A percentile compares a stretch with the other conserved stretches of the same genome.
phyloP scores from a whole-genome alignment of 2,797 vertebrate genomes.

The Ptychobarbus kaznakovi region DNA sequence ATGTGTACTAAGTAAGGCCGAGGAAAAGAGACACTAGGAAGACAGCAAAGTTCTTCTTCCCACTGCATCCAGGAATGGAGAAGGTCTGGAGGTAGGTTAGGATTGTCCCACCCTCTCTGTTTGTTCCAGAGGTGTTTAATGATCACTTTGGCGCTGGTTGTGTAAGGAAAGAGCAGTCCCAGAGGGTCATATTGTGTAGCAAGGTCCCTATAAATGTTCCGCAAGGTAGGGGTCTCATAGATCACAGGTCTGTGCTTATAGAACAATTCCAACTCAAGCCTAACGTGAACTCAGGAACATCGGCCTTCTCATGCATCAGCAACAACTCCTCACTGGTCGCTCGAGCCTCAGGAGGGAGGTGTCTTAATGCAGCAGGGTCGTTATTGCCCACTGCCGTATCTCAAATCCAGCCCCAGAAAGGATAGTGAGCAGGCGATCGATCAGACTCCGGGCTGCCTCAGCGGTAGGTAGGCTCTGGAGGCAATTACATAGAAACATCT shows the following conservation, averaged over 20 bases:
- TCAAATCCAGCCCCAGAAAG: neutral
- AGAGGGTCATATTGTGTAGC: conserved; percentile 7
- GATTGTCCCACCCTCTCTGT: neutral
- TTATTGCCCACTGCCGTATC: neutral
- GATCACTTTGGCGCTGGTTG: neutral
- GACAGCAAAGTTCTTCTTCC: neutral
- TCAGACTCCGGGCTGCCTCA: neutral
- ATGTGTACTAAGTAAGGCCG: neutral
- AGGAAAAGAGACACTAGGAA: neutral
- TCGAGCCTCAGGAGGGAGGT: neutral
- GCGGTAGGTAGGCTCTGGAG: neutral
- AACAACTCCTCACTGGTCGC: neutral
- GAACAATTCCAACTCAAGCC: conserved; percentile 1
- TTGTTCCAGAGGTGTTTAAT: neutral
- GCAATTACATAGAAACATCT: neutral
- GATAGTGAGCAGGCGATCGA: neutral
- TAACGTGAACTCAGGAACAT: neutral
- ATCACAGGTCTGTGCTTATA: neutral
- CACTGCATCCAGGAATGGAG: neutral
- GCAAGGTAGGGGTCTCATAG: neutral
- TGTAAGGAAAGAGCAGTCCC: neutral
- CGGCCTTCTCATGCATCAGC: neutral
- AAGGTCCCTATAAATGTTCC: conserved; percentile 11
- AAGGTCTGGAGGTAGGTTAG: neutral
- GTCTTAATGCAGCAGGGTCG: neutral